These are phyloP conservation scores for Parapsyche elsis DNA, from an alignment of 1,140 invertebrate species.

Conservation along the genomic window DNA sequence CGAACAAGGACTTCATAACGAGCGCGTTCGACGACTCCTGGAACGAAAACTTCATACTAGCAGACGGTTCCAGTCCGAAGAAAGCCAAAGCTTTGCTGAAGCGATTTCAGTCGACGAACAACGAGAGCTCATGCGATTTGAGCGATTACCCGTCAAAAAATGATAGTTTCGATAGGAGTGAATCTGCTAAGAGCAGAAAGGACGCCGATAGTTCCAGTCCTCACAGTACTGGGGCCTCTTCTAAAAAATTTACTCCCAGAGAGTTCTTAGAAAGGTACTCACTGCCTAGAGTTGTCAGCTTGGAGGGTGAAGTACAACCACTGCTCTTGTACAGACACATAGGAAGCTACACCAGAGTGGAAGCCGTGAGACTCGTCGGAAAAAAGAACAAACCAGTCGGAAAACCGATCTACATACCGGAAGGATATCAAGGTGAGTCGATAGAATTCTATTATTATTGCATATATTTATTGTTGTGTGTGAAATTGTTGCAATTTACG, in stretches of 20 bases:
- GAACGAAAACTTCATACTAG: slow-evolving; percentile 66
- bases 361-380: slow-evolving; percentile 66
- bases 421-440: slow-evolving; percentile 70
- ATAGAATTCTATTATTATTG: slow-evolving; percentile 27
- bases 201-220: slow-evolving; percentile 41
- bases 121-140: slow-evolving; percentile 41
- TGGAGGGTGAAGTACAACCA: slow-evolving; percentile 66
- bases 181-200: slow-evolving; percentile 45
- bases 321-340: slow-evolving; percentile 68
- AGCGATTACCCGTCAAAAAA: slow-evolving; percentile 3
- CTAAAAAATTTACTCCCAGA: slow-evolving; percentile 61
- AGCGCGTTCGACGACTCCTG: slow-evolving; percentile 63
- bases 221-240: slow-evolving; percentile 37
- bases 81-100: slow-evolving; percentile 61
- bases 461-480: neutral
- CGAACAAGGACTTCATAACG: slow-evolving; percentile 58
- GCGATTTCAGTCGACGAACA: slow-evolving; percentile 49
- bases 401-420: slow-evolving; percentile 68
- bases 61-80: slow-evolving; percentile 62
- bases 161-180: slow-evolving; percentile 52
- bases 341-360: slow-evolving; percentile 68
- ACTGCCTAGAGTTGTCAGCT: slow-evolving; percentile 68
- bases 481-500: slow-evolving; percentile 1
- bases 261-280: slow-evolving; percentile 70
- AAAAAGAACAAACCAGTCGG: slow-evolving; percentile 69